phyloP scores from a whole-genome alignment of 2,797 vertebrate genomes.

The Sebastes hubbsi region DNA sequence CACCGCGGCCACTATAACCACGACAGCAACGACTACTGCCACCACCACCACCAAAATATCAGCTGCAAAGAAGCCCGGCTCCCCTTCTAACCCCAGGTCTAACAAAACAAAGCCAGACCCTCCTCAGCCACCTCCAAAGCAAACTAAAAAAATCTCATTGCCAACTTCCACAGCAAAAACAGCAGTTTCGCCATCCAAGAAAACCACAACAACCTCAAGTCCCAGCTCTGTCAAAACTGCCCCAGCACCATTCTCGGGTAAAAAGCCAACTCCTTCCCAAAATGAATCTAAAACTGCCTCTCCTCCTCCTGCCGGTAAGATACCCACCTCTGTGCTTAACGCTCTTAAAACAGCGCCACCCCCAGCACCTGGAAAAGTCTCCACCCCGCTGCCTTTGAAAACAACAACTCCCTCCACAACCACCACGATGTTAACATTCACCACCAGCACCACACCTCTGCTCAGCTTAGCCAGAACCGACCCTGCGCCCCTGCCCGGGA shows the following conservation, averaged over 20 bases:
- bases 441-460: constrained; percentile 7
- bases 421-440: not conserved
- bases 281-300: constrained; percentile 46
- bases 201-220: constrained; percentile 46
- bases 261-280: constrained; percentile 44
- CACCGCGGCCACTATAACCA: constrained; percentile 47
- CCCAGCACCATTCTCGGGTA: constrained; percentile 51
- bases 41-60: constrained; percentile 22
- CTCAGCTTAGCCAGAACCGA: constrained; percentile 17
- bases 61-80: constrained; percentile 53
- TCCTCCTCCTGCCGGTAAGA: constrained; percentile 48
- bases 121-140: constrained; percentile 54
- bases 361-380: constrained; percentile 63
- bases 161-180: constrained; percentile 42
- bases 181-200: constrained; percentile 39
- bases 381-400: constrained; percentile 37
- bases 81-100: constrained; percentile 21
- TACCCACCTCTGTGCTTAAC: constrained; percentile 32
- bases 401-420: constrained; percentile 24
- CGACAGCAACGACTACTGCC: constrained; percentile 30
- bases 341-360: constrained; percentile 58
- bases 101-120: constrained; percentile 56
- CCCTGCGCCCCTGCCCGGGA: constrained; percentile 5
- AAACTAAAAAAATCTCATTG: constrained; percentile 34
- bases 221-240: constrained; percentile 55